Conservation (phyloP, 2,797 vertebrate species). For the Salmo trutta region DNA sequence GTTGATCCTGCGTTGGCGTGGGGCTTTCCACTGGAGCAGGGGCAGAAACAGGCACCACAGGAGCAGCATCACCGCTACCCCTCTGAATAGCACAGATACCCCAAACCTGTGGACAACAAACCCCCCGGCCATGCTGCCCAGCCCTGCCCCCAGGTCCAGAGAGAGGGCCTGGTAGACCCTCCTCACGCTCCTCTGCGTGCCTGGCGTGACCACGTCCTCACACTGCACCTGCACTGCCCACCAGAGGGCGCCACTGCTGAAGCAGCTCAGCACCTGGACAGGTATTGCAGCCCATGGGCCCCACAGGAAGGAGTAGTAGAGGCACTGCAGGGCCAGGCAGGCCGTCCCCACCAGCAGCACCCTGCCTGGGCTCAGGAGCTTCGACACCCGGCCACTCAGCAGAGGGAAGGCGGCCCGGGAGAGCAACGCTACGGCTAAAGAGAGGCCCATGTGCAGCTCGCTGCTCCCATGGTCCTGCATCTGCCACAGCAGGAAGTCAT, state of each 20-base stretch:
- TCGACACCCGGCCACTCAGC: slow-evolving; percentile 62
- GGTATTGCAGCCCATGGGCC: slow-evolving; percentile 79
- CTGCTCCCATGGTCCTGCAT: slow-evolving; percentile 82
- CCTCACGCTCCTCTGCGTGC: slow-evolving; percentile 75
- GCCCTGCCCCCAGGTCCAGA: slow-evolving; percentile 66
- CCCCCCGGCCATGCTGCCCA: slow-evolving; percentile 82
- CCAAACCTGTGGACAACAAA: slow-evolving; percentile 72
- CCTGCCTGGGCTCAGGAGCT: slow-evolving; percentile 64
- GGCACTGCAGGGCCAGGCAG: slow-evolving; percentile 74
- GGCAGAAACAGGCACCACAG: slow-evolving; percentile 78
- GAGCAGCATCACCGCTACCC: slow-evolving; percentile 57
- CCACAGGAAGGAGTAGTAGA: slow-evolving; percentile 87
- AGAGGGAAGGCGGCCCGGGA: slow-evolving; percentile 73
- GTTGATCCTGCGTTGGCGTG: slow-evolving; percentile 82
- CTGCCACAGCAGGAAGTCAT: slow-evolving; percentile 89
- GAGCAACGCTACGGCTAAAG: slow-evolving; percentile 71
- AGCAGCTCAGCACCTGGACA: slow-evolving; percentile 74
- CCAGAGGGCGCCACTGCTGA: slow-evolving; percentile 79
- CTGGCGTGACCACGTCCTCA: slow-evolving; percentile 75
- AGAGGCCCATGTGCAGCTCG: slow-evolving; percentile 83
- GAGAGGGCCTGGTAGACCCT: slow-evolving; percentile 70
- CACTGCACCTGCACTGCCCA: slow-evolving; percentile 75
- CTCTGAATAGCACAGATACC: slow-evolving; percentile 73
- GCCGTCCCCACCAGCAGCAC: slow-evolving; percentile 65
- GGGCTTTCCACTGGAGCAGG: slow-evolving; percentile 76